Evolutionary conservation across 2,888 invertebrate genomes (phyloP), one percentile per base, ranked within the genome.

Genomic region (Trisateles emortualis): DNA sequence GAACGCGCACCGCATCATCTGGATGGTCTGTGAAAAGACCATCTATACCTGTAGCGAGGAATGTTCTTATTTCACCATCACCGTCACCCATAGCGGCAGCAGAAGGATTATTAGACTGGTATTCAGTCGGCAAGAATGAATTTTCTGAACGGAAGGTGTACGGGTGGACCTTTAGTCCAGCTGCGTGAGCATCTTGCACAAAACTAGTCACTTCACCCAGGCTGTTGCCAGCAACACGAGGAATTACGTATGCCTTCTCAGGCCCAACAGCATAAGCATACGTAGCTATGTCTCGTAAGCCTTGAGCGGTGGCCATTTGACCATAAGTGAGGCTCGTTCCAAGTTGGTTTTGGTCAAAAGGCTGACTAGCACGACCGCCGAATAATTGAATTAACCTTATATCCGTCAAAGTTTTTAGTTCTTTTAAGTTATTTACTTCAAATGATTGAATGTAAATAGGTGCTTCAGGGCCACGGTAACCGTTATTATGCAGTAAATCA

Each of bases 71-170:
- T 62, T 92, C 92, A 8, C 86, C 86, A 13, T 50, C 77, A 36
- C 84, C 74, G 51, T 92, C 70, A 9, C 92, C 92, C 11, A 83
- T 72, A 2, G 83, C 84, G 29, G 71, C 64, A 13, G 68, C 68
- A 0, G 81, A 81, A 2, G 72, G 16, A 32, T 83, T 79, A 1
- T 68, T 64, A 40, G 78, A 86, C 8, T 75, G 79, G 50, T 81
- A 91, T 52, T 92, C 90, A 6, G 70, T 72, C 2, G 92, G 92
- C 0, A 92, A 74, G 58, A 68, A 92, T 0, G 52, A 29, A 49
- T 90, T 90, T 61, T 92, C 92, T 13, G 90, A 83, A 0, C 92
- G 81, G 58, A 91, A 91, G 0, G 92, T 92, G 57, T 85, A 92
- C 0, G 91, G 90, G 43, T 92, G 91, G 1, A 92, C 91, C 59